Percentiles rank a stretch among this genome's conserved stretches.
Evolutionary conservation across 1,140 invertebrate genomes (phyloP).

Genomic region (Drosophila tani): DNA sequence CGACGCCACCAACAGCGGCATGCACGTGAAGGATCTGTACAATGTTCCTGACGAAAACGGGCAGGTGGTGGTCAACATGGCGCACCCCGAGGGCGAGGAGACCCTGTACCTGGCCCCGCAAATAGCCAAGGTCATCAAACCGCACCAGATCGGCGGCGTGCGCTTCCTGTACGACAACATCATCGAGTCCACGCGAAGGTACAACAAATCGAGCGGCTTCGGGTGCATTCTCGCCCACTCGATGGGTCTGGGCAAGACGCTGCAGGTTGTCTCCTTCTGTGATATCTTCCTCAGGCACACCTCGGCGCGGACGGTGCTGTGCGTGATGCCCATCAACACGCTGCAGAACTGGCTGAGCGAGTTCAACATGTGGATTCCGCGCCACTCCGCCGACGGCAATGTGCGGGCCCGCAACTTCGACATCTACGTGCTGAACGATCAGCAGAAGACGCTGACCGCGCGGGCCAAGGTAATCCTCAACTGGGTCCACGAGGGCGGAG

Average conservation of each 20-base stretch:
- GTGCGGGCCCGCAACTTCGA: constrained; percentile 92
- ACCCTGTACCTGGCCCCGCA: constrained; percentile 98
- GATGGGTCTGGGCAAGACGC: constrained; percentile 99
- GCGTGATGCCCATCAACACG: constrained; percentile 99
- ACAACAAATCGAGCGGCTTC: constrained; percentile 95
- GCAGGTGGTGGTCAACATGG: constrained; percentile 96
- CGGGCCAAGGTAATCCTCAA: constrained; percentile 92
- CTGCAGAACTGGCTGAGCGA: constrained; percentile 99
- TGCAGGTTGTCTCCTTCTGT: constrained; percentile 98
- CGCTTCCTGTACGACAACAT: constrained; percentile 98
- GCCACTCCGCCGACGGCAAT: constrained; percentile 85
- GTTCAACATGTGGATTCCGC: constrained; percentile 98
- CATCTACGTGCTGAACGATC: constrained; percentile 96
- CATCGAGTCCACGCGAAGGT: constrained; percentile 95
- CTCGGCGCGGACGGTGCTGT: constrained; percentile 94
- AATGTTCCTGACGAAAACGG: constrained; percentile 97
- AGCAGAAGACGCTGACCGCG: constrained; percentile 95
- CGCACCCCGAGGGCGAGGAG: constrained; percentile 96
- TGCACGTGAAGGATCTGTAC: constrained; percentile 96
- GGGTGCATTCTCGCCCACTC: constrained; percentile 99
- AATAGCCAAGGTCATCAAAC: constrained; percentile 96
- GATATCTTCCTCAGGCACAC: constrained; percentile 98
- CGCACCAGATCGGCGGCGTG: constrained; percentile 98
- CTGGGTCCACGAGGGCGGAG: constrained; percentile 95
- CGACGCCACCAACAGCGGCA: constrained; percentile 89